Conservation (phyloP, 2,888 invertebrate genomes). For the Drosophila nr. perissopoda region DNA sequence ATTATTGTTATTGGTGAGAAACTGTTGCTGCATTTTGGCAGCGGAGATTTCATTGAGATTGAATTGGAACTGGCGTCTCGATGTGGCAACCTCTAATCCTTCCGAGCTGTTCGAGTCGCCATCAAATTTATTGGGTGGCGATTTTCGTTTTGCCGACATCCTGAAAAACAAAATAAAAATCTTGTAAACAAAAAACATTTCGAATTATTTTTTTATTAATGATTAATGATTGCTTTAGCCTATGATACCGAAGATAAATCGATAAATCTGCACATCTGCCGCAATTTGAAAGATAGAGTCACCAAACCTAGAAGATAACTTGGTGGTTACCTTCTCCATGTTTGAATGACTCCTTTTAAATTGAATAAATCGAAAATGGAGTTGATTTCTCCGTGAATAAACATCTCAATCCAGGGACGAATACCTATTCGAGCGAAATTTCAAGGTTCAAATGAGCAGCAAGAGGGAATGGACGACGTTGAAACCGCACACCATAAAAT, state of each 20-base stretch:
- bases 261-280: no score
- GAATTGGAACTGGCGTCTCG: constrained; percentile 2
- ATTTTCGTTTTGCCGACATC: constrained; percentile 99
- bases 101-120: constrained; percentile 82
- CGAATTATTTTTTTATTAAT: background rate
- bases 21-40: constrained; percentile 44
- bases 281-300: no score
- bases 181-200: background rate
- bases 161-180: constrained; percentile 85
- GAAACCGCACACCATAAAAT: no score
- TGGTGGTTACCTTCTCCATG: no score
- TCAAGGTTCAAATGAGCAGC: no score
- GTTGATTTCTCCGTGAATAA: no score
- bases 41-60: constrained; percentile 8
- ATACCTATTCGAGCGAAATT: no score
- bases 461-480: no score
- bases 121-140: constrained; percentile 97
- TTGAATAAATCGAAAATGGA: background rate
- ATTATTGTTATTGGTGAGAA: constrained; percentile 24
- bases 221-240: background rate
- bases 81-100: constrained; percentile 16
- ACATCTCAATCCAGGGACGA: no score
- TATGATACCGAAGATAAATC: background rate
- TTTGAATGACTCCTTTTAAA: background rate
- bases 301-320: no score